These are phyloP conservation scores for Halictus quadricinctus DNA, from an alignment of 2,888 invertebrate genomes.

Conservation along the genomic window DNA sequence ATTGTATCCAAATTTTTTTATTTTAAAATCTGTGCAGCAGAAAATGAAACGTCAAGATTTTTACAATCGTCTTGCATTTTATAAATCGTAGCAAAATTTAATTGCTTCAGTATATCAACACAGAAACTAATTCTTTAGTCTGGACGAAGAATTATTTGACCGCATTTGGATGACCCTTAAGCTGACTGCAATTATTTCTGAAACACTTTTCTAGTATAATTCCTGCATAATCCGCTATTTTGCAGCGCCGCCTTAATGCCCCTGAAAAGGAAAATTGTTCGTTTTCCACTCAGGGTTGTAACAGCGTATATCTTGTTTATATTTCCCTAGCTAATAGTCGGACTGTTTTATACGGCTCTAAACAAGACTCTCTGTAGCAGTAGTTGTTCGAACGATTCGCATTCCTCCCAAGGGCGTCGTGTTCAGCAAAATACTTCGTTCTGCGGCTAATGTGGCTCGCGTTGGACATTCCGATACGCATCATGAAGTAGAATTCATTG, in stretches of 20 bases:
- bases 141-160: neutral
- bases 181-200: neutral
- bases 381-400: constrained; percentile 64
- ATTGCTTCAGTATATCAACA: neutral
- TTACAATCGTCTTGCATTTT: neutral
- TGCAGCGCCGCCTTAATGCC: neutral
- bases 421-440: constrained; percentile 63
- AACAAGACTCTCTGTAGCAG: constrained; percentile 49
- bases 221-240: constrained; percentile 2
- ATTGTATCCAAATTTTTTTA: neutral
- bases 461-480: constrained; percentile 56
- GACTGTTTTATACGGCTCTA: constrained; percentile 51
- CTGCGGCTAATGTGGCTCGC: constrained; percentile 42
- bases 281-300: neutral
- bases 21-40: too few species aligned
- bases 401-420: constrained; percentile 70
- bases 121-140: neutral
- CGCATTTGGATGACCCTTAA: neutral
- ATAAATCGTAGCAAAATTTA: neutral
- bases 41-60: neutral
- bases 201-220: neutral
- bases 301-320: constrained; percentile 60
- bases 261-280: constrained; percentile 16
- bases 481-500: constrained; percentile 54
- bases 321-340: constrained; percentile 58